Evolutionary conservation across 1,140 invertebrate species (phyloP).

Genomic region (Dreissena polymorpha): DNA sequence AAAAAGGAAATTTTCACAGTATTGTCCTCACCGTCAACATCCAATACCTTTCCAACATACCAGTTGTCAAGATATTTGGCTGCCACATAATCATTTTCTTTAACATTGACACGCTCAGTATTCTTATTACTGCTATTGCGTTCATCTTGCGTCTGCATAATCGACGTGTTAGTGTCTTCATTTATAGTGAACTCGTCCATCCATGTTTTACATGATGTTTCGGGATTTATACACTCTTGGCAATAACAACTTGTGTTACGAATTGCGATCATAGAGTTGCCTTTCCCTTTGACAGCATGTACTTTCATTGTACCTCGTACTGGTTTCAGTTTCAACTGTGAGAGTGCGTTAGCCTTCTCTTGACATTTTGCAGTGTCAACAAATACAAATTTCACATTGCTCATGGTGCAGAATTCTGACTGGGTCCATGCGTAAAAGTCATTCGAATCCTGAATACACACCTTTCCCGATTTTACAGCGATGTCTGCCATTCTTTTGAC

Average conservation of each 20-base stretch:
- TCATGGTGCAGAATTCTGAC: constrained; percentile 23
- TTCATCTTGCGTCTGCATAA: no score
- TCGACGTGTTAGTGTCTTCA: no score
- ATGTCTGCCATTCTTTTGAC: constrained; percentile 33
- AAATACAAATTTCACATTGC: constrained; percentile 30
- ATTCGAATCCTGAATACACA: constrained; percentile 19
- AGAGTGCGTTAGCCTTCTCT: constrained; percentile 3
- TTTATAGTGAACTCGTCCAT: no score
- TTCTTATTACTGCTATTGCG: no score
- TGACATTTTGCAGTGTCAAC: constrained; percentile 4
- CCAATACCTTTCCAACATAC: no score
- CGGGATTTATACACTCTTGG: background rate
- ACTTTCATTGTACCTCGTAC: constrained; percentile 23
- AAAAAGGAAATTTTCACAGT: no score
- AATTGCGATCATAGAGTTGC: background rate
- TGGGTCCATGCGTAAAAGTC: constrained; percentile 33
- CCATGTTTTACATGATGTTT: no score
- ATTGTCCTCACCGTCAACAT: no score
- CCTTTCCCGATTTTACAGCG: constrained; percentile 35
- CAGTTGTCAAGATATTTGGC: no score
- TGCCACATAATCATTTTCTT: no score
- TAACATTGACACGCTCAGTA: no score
- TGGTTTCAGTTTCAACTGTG: background rate
- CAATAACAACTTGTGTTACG: constrained; percentile 28
- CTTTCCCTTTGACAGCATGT: constrained; percentile 13